Base-by-base conservation (phyloP, 2,888 invertebrate genomes). In the Heterodera filipjevi region DNA sequence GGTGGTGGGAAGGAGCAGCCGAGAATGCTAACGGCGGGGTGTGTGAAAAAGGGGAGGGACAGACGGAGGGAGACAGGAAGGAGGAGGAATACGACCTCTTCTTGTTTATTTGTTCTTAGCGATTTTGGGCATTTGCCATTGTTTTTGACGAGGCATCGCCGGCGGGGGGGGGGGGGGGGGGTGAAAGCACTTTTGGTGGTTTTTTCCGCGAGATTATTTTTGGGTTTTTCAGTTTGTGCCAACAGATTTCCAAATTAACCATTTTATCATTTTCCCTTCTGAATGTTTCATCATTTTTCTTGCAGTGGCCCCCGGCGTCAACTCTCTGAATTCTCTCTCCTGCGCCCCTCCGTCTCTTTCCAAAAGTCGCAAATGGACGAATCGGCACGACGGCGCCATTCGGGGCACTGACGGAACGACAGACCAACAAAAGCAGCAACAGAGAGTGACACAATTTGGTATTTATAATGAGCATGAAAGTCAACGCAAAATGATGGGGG, bases 311-410 rank as follows among this genome's bases (percentile, higher is more conserved):
- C 75, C 46, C 66, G 75, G 33, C 39, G 75, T 22, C 75, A 75
- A 59, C 46, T 59, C 16, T 75, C 75, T 46, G 75, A 75, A 35
- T 27, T 64, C 68, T 64, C 30, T 3, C 49, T 73, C 6, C 30
- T 32, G 68, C 75, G 75, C 33, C 66, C 75, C 19, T 64, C 75
- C 39, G 27, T 75, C 27, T 44, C 46, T 16, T 46, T 75, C 16
- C 68, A 32, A 19, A 44, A 30, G 30, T 22, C 53, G 14, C 30
- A 64, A 27, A 68, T 59, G 75, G 75, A 75, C 68, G 75, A 75
- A 27, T 75, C 75, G 53, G n/a, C 73, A n/a, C 66, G 68, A 22
- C 30, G 75, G n/a, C 44, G 75, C 32, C 75, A 75, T 33, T 44
- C 44, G 35, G 75, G 75, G 64, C 75, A 75, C n/a, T 19, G 59